Base-by-base conservation (phyloP, 2,113 vertebrate species). In the Progne subis region DNA sequence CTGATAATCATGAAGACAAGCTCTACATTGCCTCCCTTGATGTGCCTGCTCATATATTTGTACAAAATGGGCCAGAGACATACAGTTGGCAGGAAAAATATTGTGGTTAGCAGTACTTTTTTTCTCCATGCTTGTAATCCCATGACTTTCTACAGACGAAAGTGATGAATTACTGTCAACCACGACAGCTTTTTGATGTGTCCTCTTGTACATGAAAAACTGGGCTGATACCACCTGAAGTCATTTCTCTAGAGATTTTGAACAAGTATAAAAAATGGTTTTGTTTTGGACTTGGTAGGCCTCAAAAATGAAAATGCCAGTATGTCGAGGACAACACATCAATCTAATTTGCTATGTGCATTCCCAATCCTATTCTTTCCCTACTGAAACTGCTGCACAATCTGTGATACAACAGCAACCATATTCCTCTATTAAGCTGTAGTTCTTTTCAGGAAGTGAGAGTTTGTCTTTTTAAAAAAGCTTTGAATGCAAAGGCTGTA, bases 221-320 rank as follows among this genome's bases (percentile, higher is more conserved):
- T 88, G 86, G 77, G 86, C 91, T 93, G 95, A 97, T 94, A 97
- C 64, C 95, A 98, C 96, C 97, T 98, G 96, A 98, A 98, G 85
- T 97, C 95, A 98, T 98, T 98, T 98, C 97, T 98, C 95, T 79
- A 93, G 96, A 88, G 97, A 97, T 97, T 98, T 95, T 96, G 92
- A 97, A 88, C 95, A 98, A 97, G 91, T 92, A 97, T 98, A 98
- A 98, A 98, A 98, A 98, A 98, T 98, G 93, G 92, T 96, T 98
- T 98, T 98, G 96, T 98, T 98, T 98, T 98, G 95, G 93, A 96
- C 84, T 97, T 96, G n/a, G 91, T 97, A 97, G 97, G 91, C 90
- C 94, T 97, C 95, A 97, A 95, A 98, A 98, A 98, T 98, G 98
- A 98, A 98, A 98, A 98, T 98, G 98, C 92, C 98, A 98, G 93